Conservation (phyloP, 2,797 vertebrate genomes). For the Anguilla pacifica region DNA sequence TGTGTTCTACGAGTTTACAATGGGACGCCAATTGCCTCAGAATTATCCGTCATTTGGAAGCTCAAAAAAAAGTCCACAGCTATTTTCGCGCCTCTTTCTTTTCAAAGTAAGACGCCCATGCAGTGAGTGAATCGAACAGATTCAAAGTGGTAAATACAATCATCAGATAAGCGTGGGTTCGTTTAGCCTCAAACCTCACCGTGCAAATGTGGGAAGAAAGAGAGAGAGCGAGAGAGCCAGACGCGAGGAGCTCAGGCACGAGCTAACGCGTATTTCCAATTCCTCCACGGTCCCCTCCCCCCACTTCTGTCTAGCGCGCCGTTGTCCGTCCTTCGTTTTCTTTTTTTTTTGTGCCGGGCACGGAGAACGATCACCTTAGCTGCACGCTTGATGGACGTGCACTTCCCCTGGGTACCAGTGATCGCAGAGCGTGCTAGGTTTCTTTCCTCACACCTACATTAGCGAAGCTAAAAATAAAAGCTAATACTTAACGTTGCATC, state of each 20-base stretch:
- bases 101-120: neutral
- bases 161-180: neutral
- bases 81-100: neutral
- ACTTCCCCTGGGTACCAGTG: neutral
- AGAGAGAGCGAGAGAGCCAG: neutral
- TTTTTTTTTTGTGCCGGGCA: no score
- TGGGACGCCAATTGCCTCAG: neutral
- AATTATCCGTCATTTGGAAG: neutral
- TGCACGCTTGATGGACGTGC: neutral
- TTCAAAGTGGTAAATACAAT: neutral
- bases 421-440: no score
- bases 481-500: neutral
- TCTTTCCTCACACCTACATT: neutral
- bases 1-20: neutral
- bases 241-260: neutral
- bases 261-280: conserved; percentile 10
- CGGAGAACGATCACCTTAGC: neutral
- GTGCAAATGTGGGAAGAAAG: neutral
- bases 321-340: neutral
- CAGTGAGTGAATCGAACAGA: neutral
- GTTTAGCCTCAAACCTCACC: neutral
- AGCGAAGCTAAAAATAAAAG: neutral
- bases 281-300: conserved; percentile 8
- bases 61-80: neutral
- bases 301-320: neutral